Evolutionary conservation across 2,888 invertebrate genomes (phyloP), one percentile per base, ranked within the genome.

Genomic region (Melieria crassipennis): DNA sequence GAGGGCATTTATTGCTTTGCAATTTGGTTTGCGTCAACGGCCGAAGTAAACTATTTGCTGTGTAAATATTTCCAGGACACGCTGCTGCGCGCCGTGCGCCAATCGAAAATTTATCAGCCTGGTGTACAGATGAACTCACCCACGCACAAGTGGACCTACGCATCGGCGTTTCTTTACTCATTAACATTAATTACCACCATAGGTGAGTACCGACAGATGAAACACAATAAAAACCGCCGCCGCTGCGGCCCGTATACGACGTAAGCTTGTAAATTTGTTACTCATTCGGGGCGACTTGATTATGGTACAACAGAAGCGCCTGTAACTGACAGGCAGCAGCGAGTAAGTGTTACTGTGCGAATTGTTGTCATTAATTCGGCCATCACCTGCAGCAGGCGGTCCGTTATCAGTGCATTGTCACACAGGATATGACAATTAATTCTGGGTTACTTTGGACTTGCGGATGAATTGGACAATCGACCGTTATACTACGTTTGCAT

Each of bases 151-250:
- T 97, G 97, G 96, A 95, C 95, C 62, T 96, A 97, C 86, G 93
- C 96, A 76, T 94, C 95, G 77, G 95, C 96, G 78, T 94, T 97
- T 84, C 89, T 98, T 65, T 98, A 97, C 86, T 96, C 96, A 45
- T 89, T 97, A 79, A 97, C 97, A 16, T 91, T 98, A 77, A 97
- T 97, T 83, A 97, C 97, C 7, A 97, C 97, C 55, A 97, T 97
- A 80, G 97, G 97, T 97, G 87, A 92, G 92, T 74, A 58, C 64
- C 47, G 45, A 62, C 11, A 43, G 10, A 0, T 42, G 10, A 60
- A 60, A 30, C 1, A 30, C 30, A 30, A 30, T 30, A 30, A 30
- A 30, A 30, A 1, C 30, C 30, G 1, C 30, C 30, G 30, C 16
- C 16, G 16, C 16, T 16, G 16, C 16, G 16, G 16, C 16, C 16